Evolutionary conservation across 2,113 vertebrate genomes (phyloP), one percentile per base, ranked within the genome.

Genomic region (Sceloporus tristichus): DNA sequence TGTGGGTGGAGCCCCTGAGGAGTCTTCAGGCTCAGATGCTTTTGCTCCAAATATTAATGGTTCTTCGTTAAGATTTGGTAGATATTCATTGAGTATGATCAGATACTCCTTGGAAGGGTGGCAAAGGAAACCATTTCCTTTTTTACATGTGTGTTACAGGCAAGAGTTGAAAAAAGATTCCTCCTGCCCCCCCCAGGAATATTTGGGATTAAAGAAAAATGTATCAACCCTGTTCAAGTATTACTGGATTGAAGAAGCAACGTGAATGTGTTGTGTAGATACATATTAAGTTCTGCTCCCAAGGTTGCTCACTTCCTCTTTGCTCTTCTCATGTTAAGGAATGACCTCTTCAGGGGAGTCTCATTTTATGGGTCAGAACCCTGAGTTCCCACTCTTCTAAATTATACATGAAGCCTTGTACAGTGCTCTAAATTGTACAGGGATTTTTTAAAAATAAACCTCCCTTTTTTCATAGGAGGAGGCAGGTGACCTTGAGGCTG

Each of bases 41-140:
- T 84, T 65, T 86, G 76, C 79, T 89, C 86, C 87, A 40, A 23
- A 81, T 38, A 75, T 48, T 88, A 87, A 53, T 91, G 88, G 83
- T 74, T 85, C 93, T 77, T 88, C 88, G 92, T 90, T 87, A 19
- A 59, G 62, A 78, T 70, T 85, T 87, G 25, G 40, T 79, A 38
- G 10, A 68, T 70, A 54, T 10, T 86, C 66, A 9, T 40, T 68
- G 25, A 84, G 85, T 11, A 3, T 65, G 70, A 9, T 27, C 40
- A 86, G 78, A 29, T 73, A 68, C 48, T 82, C 89, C 85, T 90
- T 85, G 86, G 66, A 83, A 0, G 0, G 40, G 19, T 92, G 76
- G 74, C 14, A n/a, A 89, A 0, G 85, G 77, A 88, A 54, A 89
- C 27, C 10, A 10, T 82, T 91, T 89, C 40, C 74, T 0, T 25